A percentile compares a stretch with the other conserved stretches of the same genome.
Evolutionary conservation across 1,140 invertebrate genomes (phyloP).

Genomic region (Onthophagus taurus): DNA sequence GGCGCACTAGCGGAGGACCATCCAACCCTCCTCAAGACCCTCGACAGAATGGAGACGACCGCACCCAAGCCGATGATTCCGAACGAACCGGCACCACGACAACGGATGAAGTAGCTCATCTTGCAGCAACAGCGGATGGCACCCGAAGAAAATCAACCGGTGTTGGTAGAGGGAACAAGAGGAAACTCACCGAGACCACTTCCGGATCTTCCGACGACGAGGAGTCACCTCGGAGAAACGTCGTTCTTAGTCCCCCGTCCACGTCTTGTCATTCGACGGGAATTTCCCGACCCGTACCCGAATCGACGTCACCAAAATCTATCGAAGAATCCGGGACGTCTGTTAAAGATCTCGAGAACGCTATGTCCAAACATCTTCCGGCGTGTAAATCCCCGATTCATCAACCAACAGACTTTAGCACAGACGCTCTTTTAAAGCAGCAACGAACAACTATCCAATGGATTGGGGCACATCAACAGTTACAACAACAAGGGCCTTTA

Average conservation of each 20-base stretch:
- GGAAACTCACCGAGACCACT: slow-evolving; percentile 44
- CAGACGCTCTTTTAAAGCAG: slow-evolving; percentile 72
- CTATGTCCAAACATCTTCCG: slow-evolving; percentile 92
- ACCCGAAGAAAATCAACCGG: slow-evolving; percentile 28
- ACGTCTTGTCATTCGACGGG: slow-evolving; percentile 45
- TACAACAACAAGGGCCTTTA: slow-evolving; percentile 43
- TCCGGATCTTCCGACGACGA: slow-evolving; percentile 49
- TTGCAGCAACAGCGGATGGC: slow-evolving; percentile 23
- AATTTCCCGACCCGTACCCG: slow-evolving; percentile 36
- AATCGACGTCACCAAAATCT: slow-evolving; percentile 41
- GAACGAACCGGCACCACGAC: slow-evolving; percentile 45
- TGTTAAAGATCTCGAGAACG: slow-evolving; percentile 87
- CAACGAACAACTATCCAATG: slow-evolving; percentile 87
- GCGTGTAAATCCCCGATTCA: slow-evolving; percentile 51
- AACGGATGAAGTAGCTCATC: slow-evolving; percentile 39
- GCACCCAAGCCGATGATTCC: slow-evolving; percentile 44
- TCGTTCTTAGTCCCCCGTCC: slow-evolving; percentile 50
- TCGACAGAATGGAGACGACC: slow-evolving; percentile 43
- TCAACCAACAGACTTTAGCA: slow-evolving; percentile 75
- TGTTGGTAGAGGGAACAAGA: slow-evolving; percentile 40
- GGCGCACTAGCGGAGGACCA: slow-evolving; percentile 46
- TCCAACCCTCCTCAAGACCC: slow-evolving; percentile 45
- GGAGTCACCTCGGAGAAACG: slow-evolving; percentile 37
- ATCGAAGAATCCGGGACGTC: slow-evolving; percentile 43
- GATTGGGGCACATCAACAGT: slow-evolving; percentile 74